Base-by-base conservation (phyloP, 2,888 invertebrate genomes). In the Labia minor region DNA sequence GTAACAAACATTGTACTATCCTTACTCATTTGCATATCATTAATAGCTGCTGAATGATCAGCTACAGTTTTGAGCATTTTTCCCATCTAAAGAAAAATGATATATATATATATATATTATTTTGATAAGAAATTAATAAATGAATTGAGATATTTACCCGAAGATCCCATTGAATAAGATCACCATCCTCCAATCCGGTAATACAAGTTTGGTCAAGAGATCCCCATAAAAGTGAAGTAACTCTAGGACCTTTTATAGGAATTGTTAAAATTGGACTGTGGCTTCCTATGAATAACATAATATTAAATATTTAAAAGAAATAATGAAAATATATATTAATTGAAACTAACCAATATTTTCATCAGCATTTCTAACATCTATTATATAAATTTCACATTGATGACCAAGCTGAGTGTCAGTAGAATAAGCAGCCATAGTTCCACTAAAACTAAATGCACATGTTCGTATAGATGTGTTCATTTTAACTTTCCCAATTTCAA, bases 1-100 rank as follows among this genome's bases (percentile, higher is more conserved):
- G 99, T 95, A 37, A 99, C 91, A 75, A 99, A 90, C 93, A 96
- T 94, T 11, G 92, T 92, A 19, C 89, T 88, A 75, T 98, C 95
- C 72, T 90, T 89, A 66, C 91, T 92, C 75, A 92, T 83, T 78
- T 99, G 99, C 87, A 99, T 92, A 77, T 99, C 99, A 75, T 94
- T 96, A 73, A 99, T 95, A 72, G 88, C 86, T 68, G 84, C 86
- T 4, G 85, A 85, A 77, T 98, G 97, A 72, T 92, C 94, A 71
- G 86, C 86, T 10, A 88, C 85, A 1, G 88, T 85, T 71, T 86
- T 86, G 21, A 91, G 76, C 78, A 89, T 87, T 75, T 92, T 91
- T 33, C 92, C 91, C 70, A 88, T 90, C 88, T 92, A 77, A 61
- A 79, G 80, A 73, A 69, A 68, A 70, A 69, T 68, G 65, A 66